These are phyloP conservation scores for Tetragnatha versicolor DNA, from an alignment of 1,140 invertebrate species.

Conservation along the genomic window DNA sequence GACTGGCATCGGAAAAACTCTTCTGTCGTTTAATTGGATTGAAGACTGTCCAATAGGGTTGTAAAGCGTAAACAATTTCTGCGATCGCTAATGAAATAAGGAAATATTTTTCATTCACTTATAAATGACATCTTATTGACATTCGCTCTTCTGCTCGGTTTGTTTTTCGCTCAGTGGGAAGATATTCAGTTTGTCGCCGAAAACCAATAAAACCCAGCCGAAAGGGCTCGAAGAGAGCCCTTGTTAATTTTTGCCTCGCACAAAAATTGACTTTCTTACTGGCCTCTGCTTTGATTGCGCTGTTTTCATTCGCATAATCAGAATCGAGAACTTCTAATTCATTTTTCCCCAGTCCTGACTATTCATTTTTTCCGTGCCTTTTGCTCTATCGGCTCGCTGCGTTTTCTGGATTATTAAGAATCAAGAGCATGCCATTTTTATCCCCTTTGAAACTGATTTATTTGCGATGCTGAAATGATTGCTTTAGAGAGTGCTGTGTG, in stretches of 20 bases:
- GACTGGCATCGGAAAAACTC: constrained; percentile 31
- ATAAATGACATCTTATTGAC: constrained; percentile 43
- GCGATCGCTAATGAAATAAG: constrained; percentile 41
- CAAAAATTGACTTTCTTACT: constrained; percentile 23
- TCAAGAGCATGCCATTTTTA: no score
- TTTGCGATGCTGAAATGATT: no score
- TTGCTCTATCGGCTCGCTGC: no score
- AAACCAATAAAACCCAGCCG: constrained; percentile 24
- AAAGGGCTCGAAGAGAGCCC: background rate
- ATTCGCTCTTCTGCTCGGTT: constrained; percentile 24
- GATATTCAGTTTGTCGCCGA: constrained; percentile 5
- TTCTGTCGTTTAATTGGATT: constrained; percentile 47
- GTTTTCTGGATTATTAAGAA: no score
- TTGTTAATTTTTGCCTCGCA: constrained; percentile 29
- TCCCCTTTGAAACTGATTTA: no score
- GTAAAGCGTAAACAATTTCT: constrained; percentile 44
- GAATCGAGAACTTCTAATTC: no score
- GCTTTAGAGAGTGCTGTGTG: no score
- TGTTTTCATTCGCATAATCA: constrained; percentile 6
- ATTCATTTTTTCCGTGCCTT: no score
- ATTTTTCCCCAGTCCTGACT: no score
- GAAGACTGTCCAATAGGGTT: constrained; percentile 39
- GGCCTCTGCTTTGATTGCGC: constrained; percentile 21
- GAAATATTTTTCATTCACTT: constrained; percentile 49
- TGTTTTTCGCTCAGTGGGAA: constrained; percentile 35